Conservation (phyloP, 1,140 invertebrate genomes). For the Drosophila bocki region DNA sequence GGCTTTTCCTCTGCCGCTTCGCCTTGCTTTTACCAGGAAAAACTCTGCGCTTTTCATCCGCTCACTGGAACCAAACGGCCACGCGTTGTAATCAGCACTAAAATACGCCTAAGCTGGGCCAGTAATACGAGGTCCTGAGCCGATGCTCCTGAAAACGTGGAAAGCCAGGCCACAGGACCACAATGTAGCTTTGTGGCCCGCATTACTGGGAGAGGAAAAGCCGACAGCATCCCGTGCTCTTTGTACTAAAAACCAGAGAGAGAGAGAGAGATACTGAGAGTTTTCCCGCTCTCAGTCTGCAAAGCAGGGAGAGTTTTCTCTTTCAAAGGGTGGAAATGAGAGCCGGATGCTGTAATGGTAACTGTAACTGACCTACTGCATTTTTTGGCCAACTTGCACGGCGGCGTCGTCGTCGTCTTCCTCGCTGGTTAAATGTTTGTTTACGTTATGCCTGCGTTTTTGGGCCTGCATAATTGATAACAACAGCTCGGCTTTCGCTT, state of each 20-base stretch:
- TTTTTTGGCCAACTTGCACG: conserved; percentile 53
- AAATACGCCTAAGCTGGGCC: conserved; percentile 66
- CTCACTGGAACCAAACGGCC: conserved; percentile 70
- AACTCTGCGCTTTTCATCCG: conserved; percentile 50
- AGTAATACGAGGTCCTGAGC: conserved; percentile 57
- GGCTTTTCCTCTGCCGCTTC: conserved; percentile 16
- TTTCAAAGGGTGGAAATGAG: conserved; percentile 20
- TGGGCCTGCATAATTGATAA: conserved; percentile 72
- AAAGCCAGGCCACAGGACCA: conserved; percentile 21
- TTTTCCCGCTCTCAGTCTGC: conserved; percentile 31
- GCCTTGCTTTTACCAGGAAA: conserved; percentile 18
- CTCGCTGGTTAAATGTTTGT: conserved; percentile 67
- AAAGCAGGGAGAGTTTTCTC: conserved; percentile 9
- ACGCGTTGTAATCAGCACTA: conserved; percentile 83
- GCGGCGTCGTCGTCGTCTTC: conserved; percentile 15
- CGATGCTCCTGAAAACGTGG: conserved; percentile 21
- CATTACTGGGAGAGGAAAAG: conserved; percentile 21
- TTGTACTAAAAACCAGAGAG: conserved; percentile 60
- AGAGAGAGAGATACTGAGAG: neutral
- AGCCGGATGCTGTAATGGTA: conserved; percentile 34
- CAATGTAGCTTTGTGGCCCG: conserved; percentile 59
- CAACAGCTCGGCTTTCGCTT: conserved; percentile 38
- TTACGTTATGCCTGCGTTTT: conserved; percentile 75
- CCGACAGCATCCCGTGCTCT: conserved; percentile 58
- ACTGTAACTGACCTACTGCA: conserved; percentile 77